phyloP scores from a whole-genome alignment of 2,797 vertebrate species.

The Neostethus bicornis region DNA sequence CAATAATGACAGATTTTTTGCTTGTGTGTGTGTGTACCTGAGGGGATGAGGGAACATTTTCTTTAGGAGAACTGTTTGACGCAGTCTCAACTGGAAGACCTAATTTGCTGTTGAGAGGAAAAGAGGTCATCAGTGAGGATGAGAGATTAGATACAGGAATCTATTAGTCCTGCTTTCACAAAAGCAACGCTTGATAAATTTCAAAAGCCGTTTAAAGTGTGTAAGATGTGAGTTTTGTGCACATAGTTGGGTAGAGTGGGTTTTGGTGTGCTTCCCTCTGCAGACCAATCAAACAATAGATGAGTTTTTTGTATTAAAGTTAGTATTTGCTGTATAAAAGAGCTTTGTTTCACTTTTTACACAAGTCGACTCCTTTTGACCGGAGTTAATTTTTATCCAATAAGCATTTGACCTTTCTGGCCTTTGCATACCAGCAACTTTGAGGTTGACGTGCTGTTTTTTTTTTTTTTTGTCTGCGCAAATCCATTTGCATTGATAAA shows the following conservation, averaged over 20 bases:
- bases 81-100: slow-evolving; percentile 77
- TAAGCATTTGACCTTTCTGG: neutral
- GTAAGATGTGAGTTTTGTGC: too few species aligned
- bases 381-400: neutral
- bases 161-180: neutral
- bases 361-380: neutral
- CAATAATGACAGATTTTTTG: neutral
- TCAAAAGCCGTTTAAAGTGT: too few species aligned
- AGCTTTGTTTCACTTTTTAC: neutral
- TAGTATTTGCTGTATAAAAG: too few species aligned
- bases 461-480: neutral
- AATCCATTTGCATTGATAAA: neutral
- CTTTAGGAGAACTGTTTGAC: slow-evolving; percentile 78
- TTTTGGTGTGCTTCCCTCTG: too few species aligned
- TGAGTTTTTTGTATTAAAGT: too few species aligned
- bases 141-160: neutral
- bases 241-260: too few species aligned
- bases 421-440: neutral
- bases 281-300: too few species aligned
- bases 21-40: slow-evolving; percentile 76
- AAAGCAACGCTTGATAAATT: too few species aligned
- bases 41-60: slow-evolving; percentile 79
- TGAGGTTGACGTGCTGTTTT: neutral
- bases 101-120: slow-evolving; percentile 82
- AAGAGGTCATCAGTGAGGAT: neutral